phyloP scores from a whole-genome alignment of 92 coral and sea anemone genomes.

The Porites lobata region DNA sequence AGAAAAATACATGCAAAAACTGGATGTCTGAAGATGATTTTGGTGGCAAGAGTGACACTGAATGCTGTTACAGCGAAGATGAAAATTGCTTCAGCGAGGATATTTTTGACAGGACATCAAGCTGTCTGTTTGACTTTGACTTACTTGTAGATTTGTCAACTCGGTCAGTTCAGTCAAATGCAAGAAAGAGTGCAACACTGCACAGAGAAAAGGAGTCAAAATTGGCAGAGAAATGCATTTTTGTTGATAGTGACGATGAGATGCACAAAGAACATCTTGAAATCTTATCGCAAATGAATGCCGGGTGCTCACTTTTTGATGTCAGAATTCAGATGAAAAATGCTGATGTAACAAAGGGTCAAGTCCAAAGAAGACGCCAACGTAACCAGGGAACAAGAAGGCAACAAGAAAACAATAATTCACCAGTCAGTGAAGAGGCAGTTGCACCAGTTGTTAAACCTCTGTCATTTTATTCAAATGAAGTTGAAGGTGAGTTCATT shows the following conservation, averaged over 20 bases:
- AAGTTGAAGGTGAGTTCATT: not conserved
- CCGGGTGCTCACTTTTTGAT: slow-evolving; percentile 16
- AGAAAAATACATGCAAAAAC: not conserved
- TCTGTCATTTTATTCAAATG: not conserved
- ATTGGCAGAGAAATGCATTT: slow-evolving; percentile 18
- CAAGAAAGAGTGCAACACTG: not conserved
- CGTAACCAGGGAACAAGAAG: slow-evolving; percentile 12
- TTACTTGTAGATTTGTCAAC: not conserved
- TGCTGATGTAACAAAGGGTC: not conserved
- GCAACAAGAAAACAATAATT: too few species aligned
- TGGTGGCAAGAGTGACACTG: slow-evolving; percentile 1
- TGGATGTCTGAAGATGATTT: slow-evolving; percentile 4
- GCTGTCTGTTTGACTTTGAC: not conserved
- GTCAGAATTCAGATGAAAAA: not conserved
- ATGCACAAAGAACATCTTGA: slow-evolving; percentile 20
- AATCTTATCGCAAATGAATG: slow-evolving; percentile 16
- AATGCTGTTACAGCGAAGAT: not conserved
- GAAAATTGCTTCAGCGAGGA: slow-evolving; percentile 9
- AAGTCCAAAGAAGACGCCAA: not conserved
- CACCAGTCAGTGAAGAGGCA: not conserved
- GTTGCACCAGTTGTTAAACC: not conserved
- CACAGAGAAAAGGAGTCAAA: too few species aligned
- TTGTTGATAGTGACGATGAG: slow-evolving; percentile 35
- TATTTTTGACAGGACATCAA: not conserved
- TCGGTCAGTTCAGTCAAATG: not conserved